Percentiles rank a stretch among this genome's conserved stretches.
phyloP scores from a whole-genome alignment of 2,888 invertebrate genomes.

The Epiperipatus broadwayi region DNA sequence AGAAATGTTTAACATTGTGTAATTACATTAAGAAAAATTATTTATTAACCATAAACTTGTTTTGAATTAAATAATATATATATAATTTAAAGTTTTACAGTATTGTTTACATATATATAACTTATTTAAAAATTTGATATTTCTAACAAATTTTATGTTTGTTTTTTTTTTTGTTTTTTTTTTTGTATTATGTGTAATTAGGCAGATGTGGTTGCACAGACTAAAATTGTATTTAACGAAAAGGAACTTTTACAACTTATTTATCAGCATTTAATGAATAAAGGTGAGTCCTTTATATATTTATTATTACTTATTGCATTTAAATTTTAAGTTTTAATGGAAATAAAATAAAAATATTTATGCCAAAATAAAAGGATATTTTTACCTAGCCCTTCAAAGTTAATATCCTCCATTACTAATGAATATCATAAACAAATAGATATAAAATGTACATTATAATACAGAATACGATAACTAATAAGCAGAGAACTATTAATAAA shows the following conservation, averaged over 20 bases:
- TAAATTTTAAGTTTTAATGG: background rate
- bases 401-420: too few relatives aligned
- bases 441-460: too few relatives aligned
- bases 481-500: too few relatives aligned
- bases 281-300: slow-evolving; percentile 37
- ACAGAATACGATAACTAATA: too few relatives aligned
- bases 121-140: slow-evolving; percentile 12
- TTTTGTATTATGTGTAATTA: slow-evolving; percentile 16
- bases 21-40: too few relatives aligned
- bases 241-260: slow-evolving; percentile 78
- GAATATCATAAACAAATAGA: too few relatives aligned
- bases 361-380: too few relatives aligned
- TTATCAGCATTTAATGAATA: slow-evolving; percentile 57
- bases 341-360: too few relatives aligned
- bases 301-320: too few relatives aligned
- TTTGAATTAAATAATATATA: background rate
- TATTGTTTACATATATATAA: background rate
- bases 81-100: background rate
- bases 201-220: slow-evolving; percentile 89
- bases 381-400: too few relatives aligned
- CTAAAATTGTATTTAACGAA: slow-evolving; percentile 82
- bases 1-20: too few relatives aligned
- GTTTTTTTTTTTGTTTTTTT: slow-evolving; percentile 10
- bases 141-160: slow-evolving; percentile 15
- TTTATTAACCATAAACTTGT: background rate